These are phyloP conservation scores for Epinephelus lanceolatus DNA, from an alignment of 2,113 vertebrate species.

Conservation along the genomic window DNA sequence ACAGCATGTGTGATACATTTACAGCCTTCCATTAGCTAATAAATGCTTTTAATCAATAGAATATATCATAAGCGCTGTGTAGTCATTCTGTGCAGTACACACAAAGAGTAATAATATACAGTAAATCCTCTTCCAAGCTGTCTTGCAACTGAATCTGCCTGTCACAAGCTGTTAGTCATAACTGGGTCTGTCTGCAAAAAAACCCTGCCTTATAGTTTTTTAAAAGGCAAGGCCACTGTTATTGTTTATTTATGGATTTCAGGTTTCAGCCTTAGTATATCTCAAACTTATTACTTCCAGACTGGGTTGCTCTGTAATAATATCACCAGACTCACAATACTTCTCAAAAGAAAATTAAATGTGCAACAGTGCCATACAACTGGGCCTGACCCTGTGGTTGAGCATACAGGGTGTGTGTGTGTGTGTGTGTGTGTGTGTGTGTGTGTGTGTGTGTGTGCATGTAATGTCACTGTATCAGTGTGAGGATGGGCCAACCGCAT, in stretches of 20 bases:
- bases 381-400: constrained; percentile 46
- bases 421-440: no score
- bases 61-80: constrained; percentile 18
- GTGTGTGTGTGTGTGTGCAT: neutral
- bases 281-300: constrained; percentile 71
- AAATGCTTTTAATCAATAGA: constrained; percentile 19
- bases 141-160: constrained; percentile 29
- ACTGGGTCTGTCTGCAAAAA: constrained; percentile 16
- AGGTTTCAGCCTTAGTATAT: constrained; percentile 55
- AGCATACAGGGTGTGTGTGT: constrained; percentile 15
- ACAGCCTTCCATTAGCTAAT: neutral
- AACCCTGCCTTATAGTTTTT: constrained; percentile 32
- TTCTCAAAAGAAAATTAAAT: constrained; percentile 64
- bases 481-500: neutral
- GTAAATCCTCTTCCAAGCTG: constrained; percentile 24
- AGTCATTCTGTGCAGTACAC: neutral
- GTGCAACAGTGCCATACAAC: constrained; percentile 26
- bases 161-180: constrained; percentile 58
- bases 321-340: constrained; percentile 57
- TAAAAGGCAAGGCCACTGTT: constrained; percentile 47
- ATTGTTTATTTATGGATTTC: constrained; percentile 69
- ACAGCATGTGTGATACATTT: constrained; percentile 22
- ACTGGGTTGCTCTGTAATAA: constrained; percentile 47
- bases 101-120: constrained; percentile 43
- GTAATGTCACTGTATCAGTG: constrained; percentile 14